Evolutionary conservation across 2,797 vertebrate species (phyloP).

Genomic region (Hemibagrus guttatus): DNA sequence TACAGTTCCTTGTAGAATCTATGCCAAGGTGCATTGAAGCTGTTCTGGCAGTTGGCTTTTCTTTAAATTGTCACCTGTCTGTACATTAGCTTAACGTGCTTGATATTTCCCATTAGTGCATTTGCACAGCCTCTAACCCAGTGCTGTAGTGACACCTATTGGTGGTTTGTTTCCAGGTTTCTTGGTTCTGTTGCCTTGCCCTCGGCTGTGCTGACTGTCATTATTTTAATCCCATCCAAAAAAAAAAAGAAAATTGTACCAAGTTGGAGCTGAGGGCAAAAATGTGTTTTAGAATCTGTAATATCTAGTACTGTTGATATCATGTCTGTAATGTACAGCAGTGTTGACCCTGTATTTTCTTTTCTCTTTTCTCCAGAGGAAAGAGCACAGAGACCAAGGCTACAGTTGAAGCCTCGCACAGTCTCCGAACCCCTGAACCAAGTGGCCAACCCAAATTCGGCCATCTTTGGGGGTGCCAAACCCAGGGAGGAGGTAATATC

Average conservation of each 20-base stretch:
- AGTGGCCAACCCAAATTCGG: conserved; percentile 98
- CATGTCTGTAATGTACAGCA: background rate
- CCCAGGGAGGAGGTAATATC: conserved; percentile 92
- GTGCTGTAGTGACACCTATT: background rate
- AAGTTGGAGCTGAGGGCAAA: background rate
- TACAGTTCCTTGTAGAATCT: background rate
- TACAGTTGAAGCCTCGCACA: conserved; percentile 97
- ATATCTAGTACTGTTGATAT: background rate
- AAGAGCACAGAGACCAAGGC: conserved; percentile 90
- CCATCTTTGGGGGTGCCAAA: conserved; percentile 96
- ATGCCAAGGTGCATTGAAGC: background rate
- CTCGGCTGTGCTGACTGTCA: no score
- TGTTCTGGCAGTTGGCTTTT: background rate
- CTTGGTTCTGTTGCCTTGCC: background rate
- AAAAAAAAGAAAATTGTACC: no score
- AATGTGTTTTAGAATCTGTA: background rate
- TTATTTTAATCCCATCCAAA: background rate
- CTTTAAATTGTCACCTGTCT: background rate
- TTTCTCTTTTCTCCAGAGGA: conserved; percentile 82
- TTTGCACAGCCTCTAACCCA: background rate
- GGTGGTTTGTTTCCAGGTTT: background rate
- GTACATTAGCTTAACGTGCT: background rate
- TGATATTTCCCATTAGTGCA: background rate
- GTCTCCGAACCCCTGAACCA: conserved; percentile 94
- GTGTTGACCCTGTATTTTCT: conserved; percentile 22